phyloP scores from a whole-genome alignment of 2,113 vertebrate species.

The Progne subis region DNA sequence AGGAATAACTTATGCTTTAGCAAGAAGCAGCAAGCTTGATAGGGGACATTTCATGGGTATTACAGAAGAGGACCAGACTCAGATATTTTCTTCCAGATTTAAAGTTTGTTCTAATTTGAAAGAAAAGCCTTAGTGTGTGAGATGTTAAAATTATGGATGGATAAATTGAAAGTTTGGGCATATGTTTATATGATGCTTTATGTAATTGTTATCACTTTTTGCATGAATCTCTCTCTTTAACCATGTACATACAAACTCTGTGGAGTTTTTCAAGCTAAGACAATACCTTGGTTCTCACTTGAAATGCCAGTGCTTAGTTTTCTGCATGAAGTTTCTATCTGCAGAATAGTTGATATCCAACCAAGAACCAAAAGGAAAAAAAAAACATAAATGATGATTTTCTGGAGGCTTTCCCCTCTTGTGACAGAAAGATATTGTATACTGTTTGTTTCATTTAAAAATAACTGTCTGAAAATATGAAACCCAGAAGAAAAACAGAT shows the following conservation, averaged over 20 bases:
- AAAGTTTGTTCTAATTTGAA: background rate
- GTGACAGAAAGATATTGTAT: background rate
- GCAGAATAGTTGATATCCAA: background rate
- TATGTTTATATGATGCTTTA: background rate
- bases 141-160: background rate
- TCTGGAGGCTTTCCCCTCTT: background rate
- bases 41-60: background rate
- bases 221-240: background rate
- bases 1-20: background rate
- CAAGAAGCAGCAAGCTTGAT: background rate
- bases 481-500: background rate
- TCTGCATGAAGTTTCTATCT: background rate
- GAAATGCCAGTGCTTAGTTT: background rate
- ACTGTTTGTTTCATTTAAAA: background rate
- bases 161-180: background rate
- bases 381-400: background rate
- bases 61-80: background rate
- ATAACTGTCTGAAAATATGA: background rate
- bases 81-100: background rate
- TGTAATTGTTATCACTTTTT: background rate
- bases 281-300: background rate
- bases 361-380: background rate
- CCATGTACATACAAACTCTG: background rate
- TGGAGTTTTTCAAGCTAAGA: background rate
- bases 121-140: background rate